Percentiles rank a stretch among this genome's conserved stretches.
These are phyloP conservation scores for Mionectes macconnelli DNA, from an alignment of 2,113 vertebrate genomes.

Conservation along the genomic window DNA sequence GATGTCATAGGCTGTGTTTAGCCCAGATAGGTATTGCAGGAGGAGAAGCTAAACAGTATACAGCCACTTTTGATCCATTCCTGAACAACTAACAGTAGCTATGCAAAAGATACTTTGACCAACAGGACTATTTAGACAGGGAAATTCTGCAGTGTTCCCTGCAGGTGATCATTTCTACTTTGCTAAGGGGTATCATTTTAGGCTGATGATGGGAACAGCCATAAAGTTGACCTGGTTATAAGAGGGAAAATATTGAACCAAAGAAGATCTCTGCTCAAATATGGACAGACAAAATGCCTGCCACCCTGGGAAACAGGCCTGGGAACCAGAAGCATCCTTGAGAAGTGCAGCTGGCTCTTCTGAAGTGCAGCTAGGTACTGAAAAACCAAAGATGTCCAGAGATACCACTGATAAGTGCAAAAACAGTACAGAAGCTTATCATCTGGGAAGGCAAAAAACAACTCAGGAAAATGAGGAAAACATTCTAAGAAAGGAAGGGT, in stretches of 20 bases:
- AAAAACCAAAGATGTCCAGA: background rate
- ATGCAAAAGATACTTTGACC: background rate
- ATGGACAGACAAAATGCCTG: background rate
- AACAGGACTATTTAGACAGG: background rate
- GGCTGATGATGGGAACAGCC: background rate
- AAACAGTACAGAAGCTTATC: background rate
- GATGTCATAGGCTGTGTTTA: background rate
- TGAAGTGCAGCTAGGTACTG: background rate
- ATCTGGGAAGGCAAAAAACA: background rate
- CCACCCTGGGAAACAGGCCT: background rate
- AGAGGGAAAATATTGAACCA: background rate
- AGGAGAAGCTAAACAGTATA: background rate
- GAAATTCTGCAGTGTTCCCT: background rate
- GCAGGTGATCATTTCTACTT: background rate
- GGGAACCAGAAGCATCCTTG: background rate
- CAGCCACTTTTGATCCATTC: background rate
- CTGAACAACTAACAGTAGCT: background rate
- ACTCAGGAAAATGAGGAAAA: background rate
- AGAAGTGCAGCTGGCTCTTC: background rate
- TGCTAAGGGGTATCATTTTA: background rate
- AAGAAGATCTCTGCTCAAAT: background rate
- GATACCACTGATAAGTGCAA: background rate
- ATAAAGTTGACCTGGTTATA: background rate
- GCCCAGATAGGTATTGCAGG: background rate
- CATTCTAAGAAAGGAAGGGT: background rate